These are phyloP conservation scores for Philypnodon macrostomus DNA, from an alignment of 2,797 vertebrate species.

Conservation along the genomic window DNA sequence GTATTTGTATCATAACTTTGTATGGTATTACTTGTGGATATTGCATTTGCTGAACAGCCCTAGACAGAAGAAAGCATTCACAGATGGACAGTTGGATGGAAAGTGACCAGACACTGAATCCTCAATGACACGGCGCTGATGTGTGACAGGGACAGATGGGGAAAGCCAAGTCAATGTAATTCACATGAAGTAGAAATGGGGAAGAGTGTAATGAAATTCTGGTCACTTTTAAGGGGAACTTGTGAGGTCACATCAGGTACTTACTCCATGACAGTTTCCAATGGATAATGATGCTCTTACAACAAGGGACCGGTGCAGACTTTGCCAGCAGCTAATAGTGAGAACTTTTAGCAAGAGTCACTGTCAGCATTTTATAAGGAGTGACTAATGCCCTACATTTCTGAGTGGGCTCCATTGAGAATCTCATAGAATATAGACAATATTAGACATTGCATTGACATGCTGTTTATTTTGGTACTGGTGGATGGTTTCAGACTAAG, in stretches of 20 bases:
- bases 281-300: not conserved
- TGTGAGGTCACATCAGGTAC: not conserved
- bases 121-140: conserved; percentile 36
- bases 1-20: no score
- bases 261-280: not conserved
- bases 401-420: not conserved
- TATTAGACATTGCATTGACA: no score
- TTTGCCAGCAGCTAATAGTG: not conserved
- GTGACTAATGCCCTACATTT: conserved; percentile 1
- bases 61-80: no score
- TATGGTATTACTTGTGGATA: no score
- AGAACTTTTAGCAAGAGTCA: not conserved
- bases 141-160: conserved; percentile 52
- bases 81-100: no score
- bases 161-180: conserved; percentile 25
- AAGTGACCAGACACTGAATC: conserved; percentile 3
- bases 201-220: conserved; percentile 5
- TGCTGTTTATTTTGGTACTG: no score
- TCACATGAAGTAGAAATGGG: conserved; percentile 3
- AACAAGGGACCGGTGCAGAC: not conserved
- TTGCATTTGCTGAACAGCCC: no score
- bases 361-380: not conserved
- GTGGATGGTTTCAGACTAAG: no score
- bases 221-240: conserved; percentile 1
- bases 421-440: not conserved